Evolutionary conservation across 1,140 invertebrate species (phyloP), one percentile per base, ranked within the genome.

Genomic region (Lethocerus indicus): DNA sequence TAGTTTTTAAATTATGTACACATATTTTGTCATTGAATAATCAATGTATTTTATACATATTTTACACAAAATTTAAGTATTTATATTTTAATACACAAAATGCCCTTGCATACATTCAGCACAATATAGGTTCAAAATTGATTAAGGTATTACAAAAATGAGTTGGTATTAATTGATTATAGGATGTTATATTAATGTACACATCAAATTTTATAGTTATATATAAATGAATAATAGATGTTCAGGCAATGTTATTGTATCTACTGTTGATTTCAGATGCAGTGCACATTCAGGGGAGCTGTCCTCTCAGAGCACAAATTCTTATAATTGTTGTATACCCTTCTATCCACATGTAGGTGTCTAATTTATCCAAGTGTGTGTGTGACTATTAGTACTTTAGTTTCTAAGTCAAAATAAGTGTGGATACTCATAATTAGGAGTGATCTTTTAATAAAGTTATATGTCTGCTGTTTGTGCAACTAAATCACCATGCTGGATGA

Each of bases 271-370:
- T 53, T 53, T 53, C 51, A 53, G 51, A 53, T 53, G 51, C 51
- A 53, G 51, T 53, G 51, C 47, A 49, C 46, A 49, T 49, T 53
- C 51, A 53, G 51, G 47, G 51, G 45, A 47, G 46, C 51, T 39
- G 51, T 41, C 40, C 51, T 53, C 46, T 53, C 46, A 53, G 51
- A 53, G 45, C 51, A 53, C 51, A 49, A 53, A 47, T 53, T 53
- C 41, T 47, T 53, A 47, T 53, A 53, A 51, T 23, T 42, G 37
- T 35, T 47, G 25, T 12, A 32, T 12, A 32, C 9, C 9, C 29
- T 21, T n/a, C 20, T 43, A 4, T 43, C 24, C 4, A 43, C 3
- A 48, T 39, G 36, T 48, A 24, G 47, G 29, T 40, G 13, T 41
- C 29, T 49, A 42, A 49, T 49, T 24, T 14, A 40, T 23, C 44